Percentiles rank a stretch among this genome's conserved stretches.
Evolutionary conservation across 1,140 invertebrate species (phyloP).

Genomic region (Caenorhabditis briggsae): DNA sequence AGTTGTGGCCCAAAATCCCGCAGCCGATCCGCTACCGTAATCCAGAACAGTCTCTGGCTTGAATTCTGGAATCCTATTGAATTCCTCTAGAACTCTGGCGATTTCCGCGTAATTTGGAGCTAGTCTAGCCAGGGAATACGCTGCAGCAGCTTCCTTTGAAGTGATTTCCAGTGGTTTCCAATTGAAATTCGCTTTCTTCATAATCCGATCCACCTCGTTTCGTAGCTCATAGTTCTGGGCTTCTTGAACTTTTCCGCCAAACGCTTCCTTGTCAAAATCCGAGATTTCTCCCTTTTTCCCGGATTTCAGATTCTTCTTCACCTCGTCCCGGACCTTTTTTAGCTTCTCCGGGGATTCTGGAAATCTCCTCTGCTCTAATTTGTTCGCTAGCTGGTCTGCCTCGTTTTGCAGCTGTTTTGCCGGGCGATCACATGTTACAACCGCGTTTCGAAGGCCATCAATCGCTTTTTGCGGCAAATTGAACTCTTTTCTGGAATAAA

Average conservation of each 20-base stretch:
- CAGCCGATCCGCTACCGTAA: conserved; percentile 50
- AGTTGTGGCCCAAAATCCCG: conserved; percentile 46
- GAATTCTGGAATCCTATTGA: conserved; percentile 48
- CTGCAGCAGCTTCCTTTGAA: conserved; percentile 26
- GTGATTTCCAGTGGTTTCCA: conserved; percentile 58
- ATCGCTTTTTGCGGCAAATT: conserved; percentile 44
- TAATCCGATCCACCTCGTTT: conserved; percentile 53
- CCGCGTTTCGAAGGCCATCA: conserved; percentile 30
- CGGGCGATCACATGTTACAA: background rate
- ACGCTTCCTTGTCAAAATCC: conserved; percentile 33
- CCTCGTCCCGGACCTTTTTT: conserved; percentile 46
- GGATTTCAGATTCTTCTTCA: conserved; percentile 38
- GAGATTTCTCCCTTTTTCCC: conserved; percentile 24
- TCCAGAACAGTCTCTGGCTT: conserved; percentile 41
- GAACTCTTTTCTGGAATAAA: conserved; percentile 49
- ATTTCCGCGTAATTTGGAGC: conserved; percentile 56
- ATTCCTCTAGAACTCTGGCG: conserved; percentile 36
- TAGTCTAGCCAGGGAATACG: conserved; percentile 47
- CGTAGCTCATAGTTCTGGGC: conserved; percentile 49
- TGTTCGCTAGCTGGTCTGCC: conserved; percentile 33
- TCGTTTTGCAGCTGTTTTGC: conserved; percentile 57
- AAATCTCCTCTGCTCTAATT: conserved; percentile 37
- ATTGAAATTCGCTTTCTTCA: conserved; percentile 56
- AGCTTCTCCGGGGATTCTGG: conserved; percentile 52
- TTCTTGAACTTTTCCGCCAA: conserved; percentile 57